phyloP scores from a whole-genome alignment of 2,113 vertebrate genomes.

The Rhea pennata region DNA sequence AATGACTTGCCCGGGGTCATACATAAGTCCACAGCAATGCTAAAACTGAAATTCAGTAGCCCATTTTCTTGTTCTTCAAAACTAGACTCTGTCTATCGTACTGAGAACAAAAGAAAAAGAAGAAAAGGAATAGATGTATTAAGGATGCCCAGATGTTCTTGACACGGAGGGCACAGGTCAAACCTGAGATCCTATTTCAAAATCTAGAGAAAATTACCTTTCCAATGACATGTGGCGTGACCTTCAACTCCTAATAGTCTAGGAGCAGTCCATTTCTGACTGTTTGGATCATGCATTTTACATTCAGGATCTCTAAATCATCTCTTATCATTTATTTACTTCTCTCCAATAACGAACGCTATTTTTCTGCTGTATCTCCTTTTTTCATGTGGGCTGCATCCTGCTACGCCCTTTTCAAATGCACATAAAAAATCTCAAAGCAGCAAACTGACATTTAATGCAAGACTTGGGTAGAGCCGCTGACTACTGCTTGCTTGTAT shows the following conservation, averaged over 20 bases:
- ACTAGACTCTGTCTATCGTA: not conserved
- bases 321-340: conserved; percentile 54
- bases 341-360: not conserved
- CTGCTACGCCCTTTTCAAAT: conserved; percentile 12
- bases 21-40: not conserved
- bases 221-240: conserved; percentile 58
- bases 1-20: not conserved
- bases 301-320: conserved; percentile 62
- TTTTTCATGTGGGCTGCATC: not conserved
- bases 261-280: conserved; percentile 52
- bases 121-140: conserved; percentile 47
- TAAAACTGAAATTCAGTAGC: not conserved
- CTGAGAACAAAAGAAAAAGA: conserved; percentile 28
- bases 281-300: conserved; percentile 45
- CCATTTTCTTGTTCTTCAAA: not conserved
- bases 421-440: conserved; percentile 32
- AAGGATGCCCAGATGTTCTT: conserved; percentile 62
- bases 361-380: conserved; percentile 17
- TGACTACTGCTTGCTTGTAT: not conserved
- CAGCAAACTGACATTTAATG: conserved; percentile 30
- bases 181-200: conserved; percentile 67
- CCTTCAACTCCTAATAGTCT: conserved; percentile 68
- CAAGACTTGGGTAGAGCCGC: not conserved
- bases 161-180: conserved; percentile 48
- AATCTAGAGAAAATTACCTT: conserved; percentile 72